Base-by-base conservation (phyloP, 2,888 invertebrate genomes). In the Phalera bucephala region DNA sequence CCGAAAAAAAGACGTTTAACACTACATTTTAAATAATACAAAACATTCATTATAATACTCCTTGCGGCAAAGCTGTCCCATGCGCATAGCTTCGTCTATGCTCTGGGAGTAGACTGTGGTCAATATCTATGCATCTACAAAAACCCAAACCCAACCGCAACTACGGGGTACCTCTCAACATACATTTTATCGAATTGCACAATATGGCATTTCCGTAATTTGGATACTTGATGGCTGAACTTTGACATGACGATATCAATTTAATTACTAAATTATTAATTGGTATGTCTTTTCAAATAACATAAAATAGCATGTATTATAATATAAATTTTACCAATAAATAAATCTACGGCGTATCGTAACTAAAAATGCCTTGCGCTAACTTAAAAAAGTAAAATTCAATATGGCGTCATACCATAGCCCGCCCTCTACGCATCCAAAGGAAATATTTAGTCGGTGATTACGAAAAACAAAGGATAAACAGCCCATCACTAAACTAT, bases 401-500 rank as follows among this genome's bases (percentile, higher is more conserved):
- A 17, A 17, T 3, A 17, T 17, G 17, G 36, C 15, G 30, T 28
- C 28, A 37, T 25, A 23, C 31, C 37, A 35, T 33, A 45, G 34
- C 39, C 3, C 52, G 52, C 43, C 33, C 33, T 45, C 57, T 45
- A 58, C 41, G 34, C n/a, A 47, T 41, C 56, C 44, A 19, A 47
- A 37, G 26, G 43, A 41, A 45, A 39, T 53, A 45, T 47, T 49
- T 59, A 62, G 63, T 55, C 49, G 33, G 57, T 57, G 52, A 50
- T 42, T 58, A 63, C 38, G 46, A 48, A 50, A 45, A 48, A 48
- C 15, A 40, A 47, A 52, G 48, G 37, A 41, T 54, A 78, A 81
- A 79, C 84, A 85, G 84, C 82, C 82, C 82, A 75, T 75, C 56
- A 70, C 83, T 82, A 82, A 69, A 60, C 80, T 80, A 81, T 75